Evolutionary conservation across 1,140 invertebrate species (phyloP).

Genomic region (Aphaenogaster rudis): DNA sequence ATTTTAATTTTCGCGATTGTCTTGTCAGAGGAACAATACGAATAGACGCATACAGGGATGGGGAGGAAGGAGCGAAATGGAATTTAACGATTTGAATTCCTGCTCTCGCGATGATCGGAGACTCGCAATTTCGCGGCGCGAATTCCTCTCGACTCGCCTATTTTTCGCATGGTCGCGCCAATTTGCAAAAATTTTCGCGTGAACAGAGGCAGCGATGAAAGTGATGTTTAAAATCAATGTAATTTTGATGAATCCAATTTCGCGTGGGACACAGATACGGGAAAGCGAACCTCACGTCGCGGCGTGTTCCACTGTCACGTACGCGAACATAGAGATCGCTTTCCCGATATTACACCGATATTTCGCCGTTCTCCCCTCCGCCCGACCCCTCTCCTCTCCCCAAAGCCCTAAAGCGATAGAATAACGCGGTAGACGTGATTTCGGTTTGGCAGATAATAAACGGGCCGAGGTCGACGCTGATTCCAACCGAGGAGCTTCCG

Average conservation of each 20-base stretch:
- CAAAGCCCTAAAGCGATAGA: too few species aligned
- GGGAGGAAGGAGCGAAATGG: background rate
- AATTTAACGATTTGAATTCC: slow-evolving; percentile 9
- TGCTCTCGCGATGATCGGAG: background rate
- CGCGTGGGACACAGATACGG: background rate
- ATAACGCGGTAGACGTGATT: slow-evolving; percentile 6
- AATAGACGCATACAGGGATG: background rate
- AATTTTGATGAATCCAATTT: slow-evolving; percentile 19
- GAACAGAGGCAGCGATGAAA: background rate
- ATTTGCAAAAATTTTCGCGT: background rate
- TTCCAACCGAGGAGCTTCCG: background rate
- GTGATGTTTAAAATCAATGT: slow-evolving; percentile 6
- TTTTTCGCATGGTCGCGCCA: background rate
- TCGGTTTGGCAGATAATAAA: slow-evolving; percentile 29
- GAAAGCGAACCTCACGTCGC: background rate
- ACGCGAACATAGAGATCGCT: slow-evolving; percentile 10
- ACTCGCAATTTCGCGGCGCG: background rate
- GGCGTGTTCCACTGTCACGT: background rate
- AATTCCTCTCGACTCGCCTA: background rate
- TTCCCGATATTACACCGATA: slow-evolving; percentile 17
- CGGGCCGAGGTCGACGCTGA: slow-evolving; percentile 40
- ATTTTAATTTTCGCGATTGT: background rate
- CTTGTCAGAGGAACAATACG: background rate
- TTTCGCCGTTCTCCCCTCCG: too few species aligned
- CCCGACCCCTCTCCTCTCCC: background rate